These are phyloP conservation scores for Drosophila meridiana DNA, from an alignment of 2,888 invertebrate genomes.

Conservation along the genomic window DNA sequence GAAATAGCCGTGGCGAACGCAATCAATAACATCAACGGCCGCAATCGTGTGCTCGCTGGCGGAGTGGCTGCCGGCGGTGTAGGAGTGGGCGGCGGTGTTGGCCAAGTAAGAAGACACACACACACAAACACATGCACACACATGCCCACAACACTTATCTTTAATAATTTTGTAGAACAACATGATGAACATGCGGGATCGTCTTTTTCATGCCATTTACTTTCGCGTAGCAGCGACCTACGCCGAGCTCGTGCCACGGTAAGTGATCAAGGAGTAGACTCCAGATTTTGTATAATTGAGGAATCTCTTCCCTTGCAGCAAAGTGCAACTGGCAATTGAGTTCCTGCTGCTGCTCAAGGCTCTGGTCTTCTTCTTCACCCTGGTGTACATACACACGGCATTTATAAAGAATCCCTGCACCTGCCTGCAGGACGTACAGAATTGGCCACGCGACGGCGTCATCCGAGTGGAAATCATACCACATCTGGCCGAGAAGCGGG, in stretches of 20 bases:
- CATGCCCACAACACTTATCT: conserved; percentile 31
- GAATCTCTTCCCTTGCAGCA: conserved; percentile 56
- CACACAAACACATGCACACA: background rate
- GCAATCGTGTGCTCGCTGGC: conserved; percentile 73
- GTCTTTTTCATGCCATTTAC: conserved; percentile 97
- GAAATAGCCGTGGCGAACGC: conserved; percentile 74
- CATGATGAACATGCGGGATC: conserved; percentile 93
- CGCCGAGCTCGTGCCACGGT: conserved; percentile 94
- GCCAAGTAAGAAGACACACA: conserved; percentile 52
- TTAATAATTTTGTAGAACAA: conserved; percentile 87
- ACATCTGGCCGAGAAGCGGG: conserved; percentile 77
- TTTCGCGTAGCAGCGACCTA: conserved; percentile 96
- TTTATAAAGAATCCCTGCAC: conserved; percentile 97
- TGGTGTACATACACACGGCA: conserved; percentile 97
- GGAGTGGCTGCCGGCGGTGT: conserved; percentile 45
- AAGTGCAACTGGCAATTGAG: conserved; percentile 81
- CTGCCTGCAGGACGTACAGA: conserved; percentile 94
- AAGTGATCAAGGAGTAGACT: conserved; percentile 78
- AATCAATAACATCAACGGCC: conserved; percentile 78
- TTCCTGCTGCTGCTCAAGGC: conserved; percentile 87
- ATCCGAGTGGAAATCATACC: conserved; percentile 86
- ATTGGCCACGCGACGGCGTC: conserved; percentile 98
- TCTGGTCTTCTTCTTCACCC: conserved; percentile 93
- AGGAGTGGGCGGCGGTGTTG: conserved; percentile 36
- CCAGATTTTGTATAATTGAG: background rate